Percentiles rank a stretch among this genome's conserved stretches.
These are phyloP conservation scores for Poeciliopsis gracilis DNA, from an alignment of 2,797 vertebrate genomes.

Conservation along the genomic window DNA sequence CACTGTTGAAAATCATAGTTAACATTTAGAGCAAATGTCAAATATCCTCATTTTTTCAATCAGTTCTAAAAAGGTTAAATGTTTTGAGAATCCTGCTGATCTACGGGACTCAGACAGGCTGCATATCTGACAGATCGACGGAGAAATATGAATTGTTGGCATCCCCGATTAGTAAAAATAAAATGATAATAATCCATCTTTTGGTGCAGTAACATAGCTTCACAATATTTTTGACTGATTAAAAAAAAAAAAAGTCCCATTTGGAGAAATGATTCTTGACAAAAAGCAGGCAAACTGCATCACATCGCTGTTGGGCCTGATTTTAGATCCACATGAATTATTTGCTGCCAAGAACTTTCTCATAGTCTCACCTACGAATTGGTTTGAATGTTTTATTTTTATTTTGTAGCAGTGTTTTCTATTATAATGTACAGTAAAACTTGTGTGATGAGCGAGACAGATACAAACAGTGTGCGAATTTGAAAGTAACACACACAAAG, in stretches of 20 bases:
- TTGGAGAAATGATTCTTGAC: neutral
- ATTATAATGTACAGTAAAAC: neutral
- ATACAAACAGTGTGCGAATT: neutral
- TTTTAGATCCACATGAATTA: neutral
- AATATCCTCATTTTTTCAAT: neutral
- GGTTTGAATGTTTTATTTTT: neutral
- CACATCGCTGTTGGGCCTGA: neutral
- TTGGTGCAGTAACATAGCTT: neutral
- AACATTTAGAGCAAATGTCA: slow-evolving; percentile 2
- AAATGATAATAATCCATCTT: neutral
- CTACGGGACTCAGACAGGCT: neutral
- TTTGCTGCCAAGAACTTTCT: neutral
- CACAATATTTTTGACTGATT: neutral
- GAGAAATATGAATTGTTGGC: neutral
- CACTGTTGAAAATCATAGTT: neutral
- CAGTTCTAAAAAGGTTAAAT: neutral
- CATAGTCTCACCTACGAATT: neutral
- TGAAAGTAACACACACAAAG: neutral
- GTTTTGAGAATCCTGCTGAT: neutral
- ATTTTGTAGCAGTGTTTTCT: neutral
- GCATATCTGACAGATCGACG: neutral
- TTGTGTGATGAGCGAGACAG: neutral
- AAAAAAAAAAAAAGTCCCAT: neutral
- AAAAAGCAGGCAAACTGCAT: neutral
- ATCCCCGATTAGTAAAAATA: neutral